Conservation (phyloP, 2,113 vertebrate species). For the Mustela nigripes region DNA sequence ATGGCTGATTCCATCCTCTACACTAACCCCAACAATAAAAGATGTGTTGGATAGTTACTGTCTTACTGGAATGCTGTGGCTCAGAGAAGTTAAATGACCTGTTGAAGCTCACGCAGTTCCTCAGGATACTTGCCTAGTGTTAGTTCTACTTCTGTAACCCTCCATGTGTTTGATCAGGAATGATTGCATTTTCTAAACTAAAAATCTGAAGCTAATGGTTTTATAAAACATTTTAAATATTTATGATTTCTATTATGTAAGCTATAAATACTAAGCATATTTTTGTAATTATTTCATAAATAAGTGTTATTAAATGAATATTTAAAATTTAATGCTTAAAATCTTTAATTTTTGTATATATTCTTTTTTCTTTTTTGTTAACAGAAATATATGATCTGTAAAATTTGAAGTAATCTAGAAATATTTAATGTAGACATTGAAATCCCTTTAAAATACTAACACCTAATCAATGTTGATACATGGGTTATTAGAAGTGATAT, state of each 20-base stretch:
- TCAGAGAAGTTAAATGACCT: not conserved
- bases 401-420: not conserved
- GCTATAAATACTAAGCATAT: not conserved
- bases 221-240: not conserved
- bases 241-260: not conserved
- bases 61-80: not conserved
- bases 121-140: not conserved
- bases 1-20: no score
- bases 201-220: not conserved
- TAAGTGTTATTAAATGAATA: not conserved
- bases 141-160: not conserved
- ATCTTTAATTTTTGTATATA: not conserved
- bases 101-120: not conserved
- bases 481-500: not conserved
- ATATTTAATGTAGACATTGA: not conserved
- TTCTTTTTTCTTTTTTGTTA: not conserved
- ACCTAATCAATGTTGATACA: not conserved
- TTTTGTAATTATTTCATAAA: not conserved
- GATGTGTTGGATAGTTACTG: not conserved
- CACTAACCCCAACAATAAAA: not conserved
- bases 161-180: not conserved
- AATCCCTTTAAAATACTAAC: slow-evolving; percentile 26
- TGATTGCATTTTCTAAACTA: slow-evolving; percentile 15
- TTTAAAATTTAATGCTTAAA: not conserved
- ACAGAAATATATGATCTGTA: not conserved